Conservation (phyloP, 2,113 vertebrate genomes). For the Indri indri region DNA sequence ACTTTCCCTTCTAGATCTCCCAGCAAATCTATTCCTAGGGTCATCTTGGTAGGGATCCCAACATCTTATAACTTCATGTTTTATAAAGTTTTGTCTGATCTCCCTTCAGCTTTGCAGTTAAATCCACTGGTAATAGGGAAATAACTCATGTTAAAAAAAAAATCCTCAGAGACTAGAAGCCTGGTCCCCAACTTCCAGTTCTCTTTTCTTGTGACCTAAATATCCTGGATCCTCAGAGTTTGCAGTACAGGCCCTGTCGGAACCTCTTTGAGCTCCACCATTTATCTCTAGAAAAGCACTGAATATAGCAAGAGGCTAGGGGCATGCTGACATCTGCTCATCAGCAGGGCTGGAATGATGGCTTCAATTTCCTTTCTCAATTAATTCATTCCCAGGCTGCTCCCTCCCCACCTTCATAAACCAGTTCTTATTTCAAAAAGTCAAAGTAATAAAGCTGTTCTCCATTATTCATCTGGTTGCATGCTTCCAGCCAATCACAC, state of each 20-base stretch:
- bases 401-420: conserved; percentile 76
- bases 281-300: conserved; percentile 57
- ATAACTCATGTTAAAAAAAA: background rate
- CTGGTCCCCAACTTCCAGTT: background rate
- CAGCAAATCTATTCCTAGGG: background rate
- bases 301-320: conserved; percentile 32
- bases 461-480: conserved; percentile 78
- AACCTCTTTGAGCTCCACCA: conserved; percentile 21
- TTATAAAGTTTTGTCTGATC: background rate
- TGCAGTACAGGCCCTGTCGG: background rate
- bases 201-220: conserved; percentile 53
- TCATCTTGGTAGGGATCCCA: background rate
- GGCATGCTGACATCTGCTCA: conserved; percentile 35
- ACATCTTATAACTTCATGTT: background rate
- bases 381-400: conserved; percentile 76
- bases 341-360: conserved; percentile 50
- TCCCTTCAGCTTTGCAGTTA: conserved; percentile 56
- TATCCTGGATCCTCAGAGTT: background rate
- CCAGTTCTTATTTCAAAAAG: conserved; percentile 79
- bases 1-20: background rate
- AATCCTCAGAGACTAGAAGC: background rate
- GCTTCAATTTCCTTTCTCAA: conserved; percentile 66
- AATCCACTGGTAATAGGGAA: conserved; percentile 39
- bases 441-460: conserved; percentile 81
- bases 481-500: conserved; percentile 58